These are phyloP conservation scores for Lordiphosa clarofinis DNA, from an alignment of 1,140 invertebrate genomes.

Conservation along the genomic window DNA sequence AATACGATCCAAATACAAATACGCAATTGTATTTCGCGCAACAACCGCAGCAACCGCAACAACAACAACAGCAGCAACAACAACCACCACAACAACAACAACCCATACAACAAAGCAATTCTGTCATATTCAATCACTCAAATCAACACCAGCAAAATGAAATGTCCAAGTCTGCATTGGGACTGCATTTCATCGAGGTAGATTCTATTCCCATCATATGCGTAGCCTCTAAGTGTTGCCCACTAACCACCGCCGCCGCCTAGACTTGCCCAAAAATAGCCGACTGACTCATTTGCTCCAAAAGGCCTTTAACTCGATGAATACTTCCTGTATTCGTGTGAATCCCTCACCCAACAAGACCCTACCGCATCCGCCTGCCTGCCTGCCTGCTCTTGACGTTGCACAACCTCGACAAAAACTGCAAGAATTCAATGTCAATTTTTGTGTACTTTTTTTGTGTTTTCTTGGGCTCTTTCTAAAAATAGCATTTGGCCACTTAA, in stretches of 20 bases:
- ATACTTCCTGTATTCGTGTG: constrained; percentile 40
- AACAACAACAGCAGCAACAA: constrained; percentile 40
- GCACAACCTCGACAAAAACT: constrained; percentile 54
- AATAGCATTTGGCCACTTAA: constrained; percentile 55
- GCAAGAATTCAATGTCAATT: constrained; percentile 72
- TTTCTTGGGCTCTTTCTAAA: constrained; percentile 39
- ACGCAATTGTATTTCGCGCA: constrained; percentile 68
- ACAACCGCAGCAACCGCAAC: constrained; percentile 39
- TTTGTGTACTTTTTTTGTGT: constrained; percentile 18
- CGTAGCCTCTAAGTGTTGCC: constrained; percentile 20
- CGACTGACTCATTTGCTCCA: constrained; percentile 39
- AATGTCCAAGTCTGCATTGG: constrained; percentile 75
- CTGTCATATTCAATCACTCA: constrained; percentile 42
- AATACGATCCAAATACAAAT: constrained; percentile 66
- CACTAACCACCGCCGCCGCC: constrained; percentile 24
- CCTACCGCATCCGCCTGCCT: too few relatives aligned
- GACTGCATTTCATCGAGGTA: constrained; percentile 75
- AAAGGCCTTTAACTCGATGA: constrained; percentile 24
- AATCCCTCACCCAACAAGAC: constrained; percentile 3
- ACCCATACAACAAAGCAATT: constrained; percentile 42
- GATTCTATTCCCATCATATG: constrained; percentile 42
- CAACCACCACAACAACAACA: constrained; percentile 40
- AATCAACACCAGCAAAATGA: constrained; percentile 57
- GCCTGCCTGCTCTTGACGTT: constrained; percentile 52
- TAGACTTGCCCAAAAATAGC: constrained; percentile 25